Conservation (phyloP, 2,113 vertebrate genomes). For the Microcebus tavaratra region DNA sequence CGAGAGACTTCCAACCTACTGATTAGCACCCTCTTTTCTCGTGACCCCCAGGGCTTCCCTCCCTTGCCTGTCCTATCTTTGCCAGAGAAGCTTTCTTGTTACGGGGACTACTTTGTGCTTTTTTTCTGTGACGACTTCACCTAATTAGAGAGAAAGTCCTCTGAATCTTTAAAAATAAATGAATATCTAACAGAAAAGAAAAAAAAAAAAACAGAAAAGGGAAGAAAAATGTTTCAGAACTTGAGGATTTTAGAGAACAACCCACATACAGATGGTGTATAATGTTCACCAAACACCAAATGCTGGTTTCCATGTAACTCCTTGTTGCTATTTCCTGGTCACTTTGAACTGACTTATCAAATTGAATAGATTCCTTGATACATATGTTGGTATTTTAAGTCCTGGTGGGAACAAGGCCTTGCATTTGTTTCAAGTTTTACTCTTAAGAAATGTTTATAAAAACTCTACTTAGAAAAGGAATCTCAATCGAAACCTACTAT, state of each 20-base stretch:
- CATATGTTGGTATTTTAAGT: constrained; percentile 75
- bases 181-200: constrained; percentile 45
- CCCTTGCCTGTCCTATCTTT: not conserved
- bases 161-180: constrained; percentile 51
- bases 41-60: not conserved
- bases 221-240: constrained; percentile 52
- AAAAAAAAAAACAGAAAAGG: not conserved
- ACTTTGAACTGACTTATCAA: constrained; percentile 67
- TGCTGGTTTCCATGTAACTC: constrained; percentile 2
- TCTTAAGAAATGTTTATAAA: constrained; percentile 63
- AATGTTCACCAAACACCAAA: constrained; percentile 67
- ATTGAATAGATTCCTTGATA: constrained; percentile 70
- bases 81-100: not conserved
- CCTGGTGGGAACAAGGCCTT: constrained; percentile 52
- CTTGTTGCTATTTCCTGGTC: constrained; percentile 42
- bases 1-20: not conserved
- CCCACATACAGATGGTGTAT: constrained; percentile 60
- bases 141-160: constrained; percentile 49
- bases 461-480: constrained; percentile 65
- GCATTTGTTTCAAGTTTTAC: constrained; percentile 75
- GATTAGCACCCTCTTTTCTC: not conserved
- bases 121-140: constrained; percentile 13
- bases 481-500: constrained; percentile 51
- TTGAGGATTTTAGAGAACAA: constrained; percentile 33
- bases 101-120: not conserved